Conservation (phyloP, 2,113 vertebrate species). For the Thymallus thymallus region DNA sequence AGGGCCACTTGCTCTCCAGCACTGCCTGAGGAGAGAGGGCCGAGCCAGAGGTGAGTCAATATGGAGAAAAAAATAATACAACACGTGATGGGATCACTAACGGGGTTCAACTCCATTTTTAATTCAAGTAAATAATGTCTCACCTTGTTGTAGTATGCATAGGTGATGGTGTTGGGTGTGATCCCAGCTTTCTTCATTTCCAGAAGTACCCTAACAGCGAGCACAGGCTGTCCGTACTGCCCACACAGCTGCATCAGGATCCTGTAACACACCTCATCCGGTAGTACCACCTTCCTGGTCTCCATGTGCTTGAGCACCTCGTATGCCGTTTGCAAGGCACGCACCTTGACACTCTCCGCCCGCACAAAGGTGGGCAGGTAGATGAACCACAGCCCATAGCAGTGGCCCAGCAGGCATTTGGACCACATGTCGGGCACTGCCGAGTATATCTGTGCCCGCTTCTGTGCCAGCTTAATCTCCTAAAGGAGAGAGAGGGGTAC, state of each 20-base stretch:
- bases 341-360: conserved; percentile 79
- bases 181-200: conserved; percentile 95
- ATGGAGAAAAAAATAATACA: background rate
- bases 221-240: conserved; percentile 90
- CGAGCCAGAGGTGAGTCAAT: background rate
- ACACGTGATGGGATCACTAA: too few relatives aligned
- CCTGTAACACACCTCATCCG: conserved; percentile 93
- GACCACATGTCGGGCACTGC: conserved; percentile 89
- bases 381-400: conserved; percentile 95
- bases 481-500: conserved; percentile 39
- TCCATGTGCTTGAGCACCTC: conserved; percentile 93
- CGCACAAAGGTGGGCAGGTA: conserved; percentile 88
- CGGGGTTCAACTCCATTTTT: too few relatives aligned
- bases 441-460: conserved; percentile 85
- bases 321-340: conserved; percentile 84
- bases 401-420: conserved; percentile 89
- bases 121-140: too few relatives aligned
- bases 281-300: conserved; percentile 87
- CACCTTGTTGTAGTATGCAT: conserved; percentile 87
- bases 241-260: conserved; percentile 96
- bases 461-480: conserved; percentile 93
- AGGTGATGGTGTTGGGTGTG: conserved; percentile 92
- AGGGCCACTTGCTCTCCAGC: conserved; percentile 94
- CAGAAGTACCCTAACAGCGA: conserved; percentile 89
- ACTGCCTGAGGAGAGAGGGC: conserved; percentile 77